Conservation (phyloP, 1,140 invertebrate genomes). For the Forficula auricularia region DNA sequence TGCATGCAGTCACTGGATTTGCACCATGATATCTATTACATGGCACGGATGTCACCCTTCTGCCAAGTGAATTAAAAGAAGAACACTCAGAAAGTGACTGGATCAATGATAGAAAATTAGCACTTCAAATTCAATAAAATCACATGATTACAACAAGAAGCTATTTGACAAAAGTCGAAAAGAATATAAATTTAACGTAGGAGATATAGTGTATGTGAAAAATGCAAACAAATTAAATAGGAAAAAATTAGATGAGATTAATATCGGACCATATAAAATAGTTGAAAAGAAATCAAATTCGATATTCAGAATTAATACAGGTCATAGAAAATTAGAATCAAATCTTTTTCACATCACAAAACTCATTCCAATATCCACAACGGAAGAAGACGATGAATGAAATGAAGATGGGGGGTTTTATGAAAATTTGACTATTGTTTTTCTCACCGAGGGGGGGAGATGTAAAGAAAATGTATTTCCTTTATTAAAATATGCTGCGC, state of each 20-base stretch:
- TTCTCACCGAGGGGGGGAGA: too few relatives aligned
- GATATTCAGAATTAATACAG: too few relatives aligned
- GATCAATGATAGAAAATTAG: conserved; percentile 13
- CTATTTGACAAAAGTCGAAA: conserved; percentile 13
- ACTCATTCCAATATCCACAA: too few relatives aligned
- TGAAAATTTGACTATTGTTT: too few relatives aligned
- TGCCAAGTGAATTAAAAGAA: conserved; percentile 19
- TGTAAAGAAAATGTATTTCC: too few relatives aligned
- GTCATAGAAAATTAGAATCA: too few relatives aligned
- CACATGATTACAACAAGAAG: conserved; percentile 17
- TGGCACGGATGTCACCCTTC: conserved; percentile 17
- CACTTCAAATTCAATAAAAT: conserved; percentile 16
- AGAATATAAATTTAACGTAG: conserved; percentile 12
- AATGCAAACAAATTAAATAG: conserved; percentile 17
- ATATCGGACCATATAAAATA: conserved; percentile 16
- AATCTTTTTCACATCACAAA: too few relatives aligned
- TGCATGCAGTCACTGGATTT: conserved; percentile 20
- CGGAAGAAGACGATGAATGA: too few relatives aligned
- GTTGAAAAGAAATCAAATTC: conserved; percentile 13
- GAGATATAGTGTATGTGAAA: conserved; percentile 16
- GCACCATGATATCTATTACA: conserved; percentile 21
- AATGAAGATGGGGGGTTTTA: too few relatives aligned
- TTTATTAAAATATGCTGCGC: too few relatives aligned
- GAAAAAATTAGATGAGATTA: conserved; percentile 15
- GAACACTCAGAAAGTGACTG: conserved; percentile 9